phyloP scores from a whole-genome alignment of 2,797 vertebrate genomes.

The Mareca penelope region DNA sequence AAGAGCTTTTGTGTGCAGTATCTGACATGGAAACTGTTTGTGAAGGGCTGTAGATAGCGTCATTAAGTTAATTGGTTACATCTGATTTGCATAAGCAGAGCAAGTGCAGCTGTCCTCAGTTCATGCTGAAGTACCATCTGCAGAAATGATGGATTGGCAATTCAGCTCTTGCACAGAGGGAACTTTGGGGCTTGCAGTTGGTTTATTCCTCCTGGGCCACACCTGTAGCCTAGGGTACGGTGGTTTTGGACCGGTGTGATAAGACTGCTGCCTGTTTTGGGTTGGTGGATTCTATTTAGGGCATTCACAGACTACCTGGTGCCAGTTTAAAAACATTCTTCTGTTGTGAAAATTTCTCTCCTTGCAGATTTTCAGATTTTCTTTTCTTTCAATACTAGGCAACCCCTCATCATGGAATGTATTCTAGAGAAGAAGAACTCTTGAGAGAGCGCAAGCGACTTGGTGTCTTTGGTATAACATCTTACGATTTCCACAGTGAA shows the following conservation, averaged over 20 bases:
- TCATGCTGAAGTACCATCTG: neutral
- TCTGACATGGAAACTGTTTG: conserved; percentile 72
- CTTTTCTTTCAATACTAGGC: conserved; percentile 78
- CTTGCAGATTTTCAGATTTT: neutral
- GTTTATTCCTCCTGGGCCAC: neutral
- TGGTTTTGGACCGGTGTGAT: neutral
- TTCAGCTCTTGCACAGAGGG: neutral
- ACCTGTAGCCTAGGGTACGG: neutral
- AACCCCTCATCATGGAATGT: conserved; percentile 94
- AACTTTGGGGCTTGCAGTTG: neutral
- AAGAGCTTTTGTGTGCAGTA: conserved; percentile 63
- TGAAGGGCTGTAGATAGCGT: conserved; percentile 56
- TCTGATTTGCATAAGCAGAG: conserved; percentile 66
- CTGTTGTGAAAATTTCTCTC: neutral
- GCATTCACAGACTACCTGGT: neutral
- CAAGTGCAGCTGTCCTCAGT: neutral
- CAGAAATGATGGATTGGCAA: neutral
- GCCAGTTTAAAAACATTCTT: neutral
- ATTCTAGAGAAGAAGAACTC: conserved; percentile 95
- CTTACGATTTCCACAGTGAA: conserved; percentile 93
- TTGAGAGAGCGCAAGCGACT: conserved; percentile 93
- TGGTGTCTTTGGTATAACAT: conserved; percentile 96
- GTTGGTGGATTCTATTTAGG: neutral
- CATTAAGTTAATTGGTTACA: conserved; percentile 68
- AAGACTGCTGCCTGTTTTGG: neutral